These are phyloP conservation scores for Ameiurus melas DNA, from an alignment of 2,113 vertebrate species.

Conservation along the genomic window DNA sequence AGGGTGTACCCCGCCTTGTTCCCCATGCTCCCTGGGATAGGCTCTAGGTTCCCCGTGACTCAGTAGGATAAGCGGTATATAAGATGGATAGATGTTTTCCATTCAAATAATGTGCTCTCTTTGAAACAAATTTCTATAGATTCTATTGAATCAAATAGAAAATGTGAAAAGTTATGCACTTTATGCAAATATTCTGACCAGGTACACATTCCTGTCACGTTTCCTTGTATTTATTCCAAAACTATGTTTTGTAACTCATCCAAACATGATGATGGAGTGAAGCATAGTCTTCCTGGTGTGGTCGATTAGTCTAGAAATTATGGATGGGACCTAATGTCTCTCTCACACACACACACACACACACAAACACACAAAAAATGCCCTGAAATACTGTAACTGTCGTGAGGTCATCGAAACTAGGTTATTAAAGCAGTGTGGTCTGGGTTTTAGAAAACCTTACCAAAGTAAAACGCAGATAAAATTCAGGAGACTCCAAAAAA, in stretches of 20 bases:
- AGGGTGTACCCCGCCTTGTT: too few relatives aligned
- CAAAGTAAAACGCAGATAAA: neutral
- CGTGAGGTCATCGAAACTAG: neutral
- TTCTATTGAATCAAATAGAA: too few relatives aligned
- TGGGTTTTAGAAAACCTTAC: neutral
- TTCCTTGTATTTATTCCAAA: neutral
- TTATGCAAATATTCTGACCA: neutral
- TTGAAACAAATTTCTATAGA: neutral
- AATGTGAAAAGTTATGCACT: neutral
- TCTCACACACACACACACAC: too few relatives aligned
- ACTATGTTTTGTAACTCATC: neutral
- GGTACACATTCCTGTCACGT: neutral
- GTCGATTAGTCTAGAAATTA: neutral
- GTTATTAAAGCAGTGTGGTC: neutral
- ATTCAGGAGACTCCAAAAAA: neutral
- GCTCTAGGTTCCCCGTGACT: too few relatives aligned
- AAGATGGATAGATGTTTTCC: neutral
- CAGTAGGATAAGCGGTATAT: too few relatives aligned
- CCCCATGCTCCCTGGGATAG: too few relatives aligned
- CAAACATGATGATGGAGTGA: neutral
- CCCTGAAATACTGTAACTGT: neutral
- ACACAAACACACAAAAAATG: neutral
- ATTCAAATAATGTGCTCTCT: neutral
- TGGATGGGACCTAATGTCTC: neutral
- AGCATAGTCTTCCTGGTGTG: neutral